These are phyloP conservation scores for Anolis carolinensis DNA, from an alignment of 2,113 vertebrate species.

Conservation along the genomic window DNA sequence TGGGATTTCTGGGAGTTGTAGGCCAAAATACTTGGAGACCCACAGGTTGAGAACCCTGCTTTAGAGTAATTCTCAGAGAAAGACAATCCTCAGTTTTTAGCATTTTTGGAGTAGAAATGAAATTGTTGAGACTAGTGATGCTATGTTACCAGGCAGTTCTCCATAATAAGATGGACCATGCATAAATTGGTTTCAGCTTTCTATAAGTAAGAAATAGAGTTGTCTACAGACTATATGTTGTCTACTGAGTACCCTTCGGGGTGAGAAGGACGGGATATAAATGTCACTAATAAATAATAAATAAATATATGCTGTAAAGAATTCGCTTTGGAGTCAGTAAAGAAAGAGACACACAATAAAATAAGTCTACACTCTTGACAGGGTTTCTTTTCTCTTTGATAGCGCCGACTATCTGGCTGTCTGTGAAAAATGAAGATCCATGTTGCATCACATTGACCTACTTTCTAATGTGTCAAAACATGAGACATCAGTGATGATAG, in stretches of 20 bases:
- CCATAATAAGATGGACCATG: background rate
- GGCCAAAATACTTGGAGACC: too few relatives aligned
- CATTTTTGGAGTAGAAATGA: background rate
- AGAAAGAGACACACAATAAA: background rate
- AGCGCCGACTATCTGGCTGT: background rate
- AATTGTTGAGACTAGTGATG: background rate
- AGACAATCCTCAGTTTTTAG: too few relatives aligned
- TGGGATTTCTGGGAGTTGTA: too few relatives aligned
- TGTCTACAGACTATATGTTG: background rate
- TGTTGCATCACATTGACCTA: conserved; percentile 6
- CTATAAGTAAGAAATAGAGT: background rate
- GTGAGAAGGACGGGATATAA: too few relatives aligned
- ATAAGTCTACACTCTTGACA: background rate
- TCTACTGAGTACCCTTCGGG: too few relatives aligned
- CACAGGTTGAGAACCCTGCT: too few relatives aligned
- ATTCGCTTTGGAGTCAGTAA: background rate
- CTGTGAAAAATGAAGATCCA: background rate
- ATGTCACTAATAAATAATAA: too few relatives aligned
- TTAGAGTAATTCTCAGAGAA: too few relatives aligned
- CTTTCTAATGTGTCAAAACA: background rate
- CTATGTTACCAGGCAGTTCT: background rate
- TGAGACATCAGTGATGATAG: background rate
- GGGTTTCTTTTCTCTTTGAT: background rate
- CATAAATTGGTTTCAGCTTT: background rate
- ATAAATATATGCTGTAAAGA: too few relatives aligned